Evolutionary conservation across 2,113 vertebrate species (phyloP), one percentile per base, ranked within the genome.

Genomic region (Ploceus nigricollis): DNA sequence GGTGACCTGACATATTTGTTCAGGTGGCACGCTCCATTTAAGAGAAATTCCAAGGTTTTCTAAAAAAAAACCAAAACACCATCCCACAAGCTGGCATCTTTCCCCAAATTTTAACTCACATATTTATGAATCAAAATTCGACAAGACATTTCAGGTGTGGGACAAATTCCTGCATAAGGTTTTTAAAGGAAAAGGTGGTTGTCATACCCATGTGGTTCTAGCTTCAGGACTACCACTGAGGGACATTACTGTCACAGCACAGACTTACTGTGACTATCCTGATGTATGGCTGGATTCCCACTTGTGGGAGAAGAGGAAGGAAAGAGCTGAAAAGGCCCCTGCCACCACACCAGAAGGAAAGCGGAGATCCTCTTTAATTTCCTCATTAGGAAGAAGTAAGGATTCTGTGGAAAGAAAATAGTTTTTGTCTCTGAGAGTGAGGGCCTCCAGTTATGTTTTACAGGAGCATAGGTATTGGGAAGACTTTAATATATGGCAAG

Each of bases 51-150:
- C 7, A 13, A 63, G 28, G 15, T 82, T 75, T 76, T 71, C 21
- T 57, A 10, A 35, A 42, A 50, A 50, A 33, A 1, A 1, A 5
- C 1, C 9, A 8, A 39, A 40, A 13, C 3, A 4, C 5, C 10
- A 71, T 31, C 13, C 31, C 19, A 48, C 15, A 53, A 72, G 31
- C 28, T 82, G 39, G 9, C 24, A 68, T 21, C 35, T 64, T 85
- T 82, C 44, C 57, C 11, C 30, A 68, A 15, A 45, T 83, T 70
- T 77, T 57, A 82, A 53, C 19, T 80, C 65, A 22, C 6, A 3
- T 4, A 13, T 13, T 76, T 83, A 63, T 17, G 30, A 75, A 58
- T 54, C 40, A 63, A 91, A 82, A 57, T 40, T 13, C 37, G 60
- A 70, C 27, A 31, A 33, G 11, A 18, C 0, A 0, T 66, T 82